Evolutionary conservation across 2,797 vertebrate species (phyloP).

Genomic region (Etheostoma perlongum): DNA sequence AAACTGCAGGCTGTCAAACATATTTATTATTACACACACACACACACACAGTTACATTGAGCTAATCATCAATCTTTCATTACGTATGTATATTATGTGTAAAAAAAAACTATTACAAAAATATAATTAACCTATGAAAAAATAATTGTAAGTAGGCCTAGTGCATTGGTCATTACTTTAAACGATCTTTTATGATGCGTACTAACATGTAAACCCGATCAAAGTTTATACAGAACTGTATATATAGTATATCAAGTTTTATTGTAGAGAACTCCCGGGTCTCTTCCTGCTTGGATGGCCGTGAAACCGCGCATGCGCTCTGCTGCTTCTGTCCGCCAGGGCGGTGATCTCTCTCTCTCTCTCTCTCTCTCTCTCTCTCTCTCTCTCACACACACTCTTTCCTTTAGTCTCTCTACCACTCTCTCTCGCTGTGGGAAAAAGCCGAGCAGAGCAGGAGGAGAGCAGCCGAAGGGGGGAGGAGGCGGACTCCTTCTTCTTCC

Average conservation of each 20-base stretch:
- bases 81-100: no score
- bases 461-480: constrained; percentile 58
- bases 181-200: background rate
- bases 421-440: constrained; percentile 73
- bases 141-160: background rate
- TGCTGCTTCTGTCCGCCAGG: constrained; percentile 38
- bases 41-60: no score
- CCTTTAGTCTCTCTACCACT: background rate
- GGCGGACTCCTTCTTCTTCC: constrained; percentile 57
- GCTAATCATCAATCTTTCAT: no score
- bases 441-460: constrained; percentile 66
- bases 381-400: background rate
- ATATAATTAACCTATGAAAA: background rate
- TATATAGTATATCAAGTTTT: constrained; percentile 22
- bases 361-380: constrained; percentile 29
- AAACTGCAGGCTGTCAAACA: background rate
- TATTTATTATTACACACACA: background rate
- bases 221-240: background rate
- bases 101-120: no score
- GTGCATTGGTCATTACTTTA: background rate
- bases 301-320: constrained; percentile 68
- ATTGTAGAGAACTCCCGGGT: constrained; percentile 19
- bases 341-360: constrained; percentile 60
- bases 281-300: constrained; percentile 18
- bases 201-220: background rate